Evolutionary conservation across 2,888 invertebrate species (phyloP).

Genomic region (Thymelicus acteon): DNA sequence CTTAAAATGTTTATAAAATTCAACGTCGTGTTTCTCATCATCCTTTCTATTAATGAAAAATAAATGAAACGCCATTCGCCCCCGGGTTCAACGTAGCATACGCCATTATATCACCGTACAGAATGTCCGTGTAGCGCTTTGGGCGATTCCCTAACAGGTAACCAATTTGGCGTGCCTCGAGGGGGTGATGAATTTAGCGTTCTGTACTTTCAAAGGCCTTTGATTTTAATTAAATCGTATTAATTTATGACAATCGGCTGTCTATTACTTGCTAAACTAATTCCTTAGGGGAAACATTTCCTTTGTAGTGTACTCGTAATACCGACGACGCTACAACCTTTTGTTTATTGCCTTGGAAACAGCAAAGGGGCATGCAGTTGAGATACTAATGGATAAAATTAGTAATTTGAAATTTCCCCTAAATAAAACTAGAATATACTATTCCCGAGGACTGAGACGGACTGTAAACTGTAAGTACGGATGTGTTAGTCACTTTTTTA

Average conservation of each 20-base stretch:
- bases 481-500: too few relatives aligned
- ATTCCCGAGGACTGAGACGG: too few relatives aligned
- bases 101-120: conserved; percentile 8
- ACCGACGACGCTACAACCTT: too few relatives aligned
- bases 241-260: not conserved
- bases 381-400: too few relatives aligned
- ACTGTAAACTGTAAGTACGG: too few relatives aligned
- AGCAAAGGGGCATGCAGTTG: too few relatives aligned
- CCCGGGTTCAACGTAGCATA: not conserved
- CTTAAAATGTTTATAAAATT: conserved; percentile 1
- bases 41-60: conserved; percentile 8
- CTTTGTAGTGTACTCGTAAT: not conserved
- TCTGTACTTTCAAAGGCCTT: conserved; percentile 1
- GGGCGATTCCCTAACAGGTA: conserved; percentile 34
- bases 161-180: conserved; percentile 20
- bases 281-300: not conserved
- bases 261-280: conserved; percentile 3
- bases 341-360: too few relatives aligned
- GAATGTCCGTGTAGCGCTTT: conserved; percentile 9
- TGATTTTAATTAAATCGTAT: conserved; percentile 15
- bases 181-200: conserved; percentile 1
- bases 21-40: not conserved
- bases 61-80: conserved; percentile 5
- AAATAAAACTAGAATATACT: too few relatives aligned
- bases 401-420: too few relatives aligned